Conservation (phyloP, 2,888 invertebrate species). For the Mechanitis mazaeus region DNA sequence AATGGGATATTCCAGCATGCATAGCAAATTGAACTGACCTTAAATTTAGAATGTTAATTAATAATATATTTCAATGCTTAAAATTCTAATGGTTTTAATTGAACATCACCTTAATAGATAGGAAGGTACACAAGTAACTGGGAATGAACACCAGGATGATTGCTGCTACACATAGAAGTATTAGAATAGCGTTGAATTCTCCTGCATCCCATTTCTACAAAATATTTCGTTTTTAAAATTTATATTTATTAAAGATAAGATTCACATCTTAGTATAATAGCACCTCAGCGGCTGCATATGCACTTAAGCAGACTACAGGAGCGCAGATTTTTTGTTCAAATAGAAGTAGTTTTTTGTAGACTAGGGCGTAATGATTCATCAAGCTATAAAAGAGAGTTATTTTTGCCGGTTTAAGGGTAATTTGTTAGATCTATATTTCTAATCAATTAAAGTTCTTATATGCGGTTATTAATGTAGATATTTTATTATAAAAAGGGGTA, state of each 20-base stretch:
- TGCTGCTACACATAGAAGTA: constrained; percentile 35
- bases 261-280: neutral
- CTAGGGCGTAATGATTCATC: constrained; percentile 42
- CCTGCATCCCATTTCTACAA: constrained; percentile 38
- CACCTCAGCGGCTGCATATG: constrained; percentile 47
- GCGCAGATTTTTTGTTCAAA: constrained; percentile 46
- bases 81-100: neutral
- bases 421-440: no score
- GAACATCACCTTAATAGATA: constrained; percentile 37
- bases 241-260: neutral
- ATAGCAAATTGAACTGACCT: constrained; percentile 46
- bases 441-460: no score
- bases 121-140: constrained; percentile 40
- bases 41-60: neutral
- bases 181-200: constrained; percentile 38
- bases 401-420: neutral
- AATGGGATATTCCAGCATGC: constrained; percentile 53
- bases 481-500: no score
- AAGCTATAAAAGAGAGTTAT: constrained; percentile 39
- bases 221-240: neutral
- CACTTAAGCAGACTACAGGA: constrained; percentile 48
- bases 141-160: constrained; percentile 38
- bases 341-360: constrained; percentile 51
- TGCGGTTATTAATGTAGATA: no score
- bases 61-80: neutral